Evolutionary conservation across 2,113 vertebrate genomes (phyloP).

Genomic region (Crotalus horridus): DNA sequence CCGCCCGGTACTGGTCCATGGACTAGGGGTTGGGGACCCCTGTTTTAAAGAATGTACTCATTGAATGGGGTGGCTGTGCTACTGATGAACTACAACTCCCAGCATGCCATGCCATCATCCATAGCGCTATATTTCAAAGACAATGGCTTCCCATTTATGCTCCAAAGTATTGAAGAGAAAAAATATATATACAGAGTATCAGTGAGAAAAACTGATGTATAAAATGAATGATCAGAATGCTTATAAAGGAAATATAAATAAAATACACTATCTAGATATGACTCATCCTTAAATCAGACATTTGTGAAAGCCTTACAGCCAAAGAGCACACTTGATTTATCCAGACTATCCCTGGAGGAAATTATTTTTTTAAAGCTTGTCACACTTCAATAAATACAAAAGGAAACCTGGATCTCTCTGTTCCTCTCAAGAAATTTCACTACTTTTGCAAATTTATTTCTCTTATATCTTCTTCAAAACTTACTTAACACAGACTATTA

Average conservation of each 20-base stretch:
- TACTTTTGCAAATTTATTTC: background rate
- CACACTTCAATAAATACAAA: background rate
- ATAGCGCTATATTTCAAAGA: background rate
- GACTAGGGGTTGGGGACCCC: too few species aligned
- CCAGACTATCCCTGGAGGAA: background rate
- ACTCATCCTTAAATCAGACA: background rate
- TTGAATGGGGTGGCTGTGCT: background rate
- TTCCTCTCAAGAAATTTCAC: background rate
- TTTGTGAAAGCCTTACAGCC: background rate
- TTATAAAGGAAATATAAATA: background rate
- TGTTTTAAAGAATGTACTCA: background rate
- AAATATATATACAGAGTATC: background rate
- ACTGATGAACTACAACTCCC: background rate
- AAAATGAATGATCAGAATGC: background rate
- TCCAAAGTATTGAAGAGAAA: background rate
- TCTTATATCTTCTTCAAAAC: background rate
- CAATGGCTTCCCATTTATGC: background rate
- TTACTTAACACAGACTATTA: background rate
- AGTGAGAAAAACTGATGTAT: background rate
- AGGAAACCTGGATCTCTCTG: background rate
- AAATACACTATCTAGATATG: background rate
- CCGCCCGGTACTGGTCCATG: too few species aligned
- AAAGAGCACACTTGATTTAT: background rate
- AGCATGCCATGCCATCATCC: background rate
- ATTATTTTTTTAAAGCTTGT: background rate